Evolutionary conservation across 2,888 invertebrate genomes (phyloP).

Genomic region (Falcaria lacertinaria): DNA sequence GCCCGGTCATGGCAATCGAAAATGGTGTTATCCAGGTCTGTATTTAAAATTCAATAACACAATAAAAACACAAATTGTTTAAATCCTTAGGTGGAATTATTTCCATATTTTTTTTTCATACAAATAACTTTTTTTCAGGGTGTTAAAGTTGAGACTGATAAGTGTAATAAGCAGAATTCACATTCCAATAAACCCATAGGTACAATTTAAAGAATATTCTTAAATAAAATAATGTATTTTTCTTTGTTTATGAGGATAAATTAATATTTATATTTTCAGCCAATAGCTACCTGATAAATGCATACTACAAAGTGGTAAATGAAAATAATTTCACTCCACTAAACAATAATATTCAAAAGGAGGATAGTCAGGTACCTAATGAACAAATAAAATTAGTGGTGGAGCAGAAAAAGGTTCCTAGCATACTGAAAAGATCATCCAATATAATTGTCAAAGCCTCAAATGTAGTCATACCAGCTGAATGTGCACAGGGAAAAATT

Average conservation of each 20-base stretch:
- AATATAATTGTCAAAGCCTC: conserved; percentile 26
- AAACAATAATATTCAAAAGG: conserved; percentile 20
- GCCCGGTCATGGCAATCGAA: conserved; percentile 68
- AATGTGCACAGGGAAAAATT: conserved; percentile 52
- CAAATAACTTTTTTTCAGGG: conserved; percentile 48
- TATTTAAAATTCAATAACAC: not conserved
- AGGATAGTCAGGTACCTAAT: conserved; percentile 36
- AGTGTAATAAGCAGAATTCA: conserved; percentile 25
- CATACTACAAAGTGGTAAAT: conserved; percentile 67
- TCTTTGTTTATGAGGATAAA: no score
- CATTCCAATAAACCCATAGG: conserved; percentile 29
- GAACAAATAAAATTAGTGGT: conserved; percentile 42
- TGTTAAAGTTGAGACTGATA: conserved; percentile 38
- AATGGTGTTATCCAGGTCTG: conserved; percentile 70
- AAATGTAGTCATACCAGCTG: conserved; percentile 38
- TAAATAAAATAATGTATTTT: no score
- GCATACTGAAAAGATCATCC: conserved; percentile 43
- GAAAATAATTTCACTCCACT: conserved; percentile 34
- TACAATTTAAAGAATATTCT: conserved; percentile 9
- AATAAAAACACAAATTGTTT: not conserved
- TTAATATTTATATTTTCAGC: conserved; percentile 30
- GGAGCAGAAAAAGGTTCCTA: conserved; percentile 51
- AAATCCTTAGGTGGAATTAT: no score
- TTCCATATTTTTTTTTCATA: conserved; percentile 7
- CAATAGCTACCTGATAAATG: conserved; percentile 42